Evolutionary conservation across 2,113 vertebrate genomes (phyloP), one percentile per base, ranked within the genome.

Genomic region (Glareola pratincola): DNA sequence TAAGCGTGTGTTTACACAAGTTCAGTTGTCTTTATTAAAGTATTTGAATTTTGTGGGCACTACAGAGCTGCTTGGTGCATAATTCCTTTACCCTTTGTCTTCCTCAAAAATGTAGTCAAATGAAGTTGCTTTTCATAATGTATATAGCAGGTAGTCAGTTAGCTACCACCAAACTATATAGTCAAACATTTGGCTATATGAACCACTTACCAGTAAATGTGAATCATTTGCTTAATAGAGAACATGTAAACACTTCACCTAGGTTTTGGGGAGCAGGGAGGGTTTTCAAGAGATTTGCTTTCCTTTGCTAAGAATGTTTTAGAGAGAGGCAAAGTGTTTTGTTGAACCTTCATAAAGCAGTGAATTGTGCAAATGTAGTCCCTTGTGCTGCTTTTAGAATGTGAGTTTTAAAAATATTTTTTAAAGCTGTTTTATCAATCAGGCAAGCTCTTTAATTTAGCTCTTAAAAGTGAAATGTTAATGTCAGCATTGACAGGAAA

Each of bases 381-480:
- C 34, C 62, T 68, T 85, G 39, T 77, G 48, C 45, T 73, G 39
- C 53, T 88, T 94, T 83, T 83, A 91, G 51, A 84, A 23, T 59
- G 9, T 29, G 29, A 74, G 21, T n/a, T 83, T 89, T 60, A 53
- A 92, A 86, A 80, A n/a, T 24, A 34, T 21, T 53, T 68, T 82
- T 75, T 54, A 34, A 72, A 86, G 37, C 30, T 92, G 5, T 73
- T 83, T 92, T 77, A 51, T 92, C 85, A 80, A 48, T 86, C 50
- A 62, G 68, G 54, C 36, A 85, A 27, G 41, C n/a, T 93, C 74
- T 87, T 85, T 78, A 88, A 69, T 94, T 88, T 78, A 63, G 73
- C 51, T 84, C 41, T 72, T 77, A 68, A 68, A 85, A 81, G 39
- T 80, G 36, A 81, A 92, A 67, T 68, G 72, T 63, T 93, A 48